Conservation (phyloP, 2,113 vertebrate genomes). For the Butorides virescens region DNA sequence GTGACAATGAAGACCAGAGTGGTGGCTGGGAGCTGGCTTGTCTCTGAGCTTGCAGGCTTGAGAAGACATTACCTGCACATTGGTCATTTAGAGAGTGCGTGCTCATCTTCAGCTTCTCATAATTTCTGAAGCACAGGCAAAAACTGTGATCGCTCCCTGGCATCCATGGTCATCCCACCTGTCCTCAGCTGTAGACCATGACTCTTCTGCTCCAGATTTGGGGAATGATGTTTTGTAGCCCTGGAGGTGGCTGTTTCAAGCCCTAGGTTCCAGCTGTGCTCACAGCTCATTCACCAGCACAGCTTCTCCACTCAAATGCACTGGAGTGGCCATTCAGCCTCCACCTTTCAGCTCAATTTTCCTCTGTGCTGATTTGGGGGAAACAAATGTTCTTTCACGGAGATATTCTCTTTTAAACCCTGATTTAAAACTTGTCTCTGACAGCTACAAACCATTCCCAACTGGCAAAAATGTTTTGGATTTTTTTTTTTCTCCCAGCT, state of each 20-base stretch:
- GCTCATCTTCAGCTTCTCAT: neutral
- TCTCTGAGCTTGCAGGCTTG: neutral
- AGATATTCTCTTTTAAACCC: neutral
- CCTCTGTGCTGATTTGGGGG: neutral
- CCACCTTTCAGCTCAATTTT: neutral
- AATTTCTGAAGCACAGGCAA: neutral
- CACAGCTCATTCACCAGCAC: neutral
- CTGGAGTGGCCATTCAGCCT: neutral
- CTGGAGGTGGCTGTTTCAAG: neutral
- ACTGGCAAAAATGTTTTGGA: neutral
- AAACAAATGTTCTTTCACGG: neutral
- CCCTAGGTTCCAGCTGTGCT: neutral
- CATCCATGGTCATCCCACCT: neutral
- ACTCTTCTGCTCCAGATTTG: neutral
- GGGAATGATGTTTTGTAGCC: neutral
- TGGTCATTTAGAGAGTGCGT: accelerated
- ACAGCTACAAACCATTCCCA: neutral
- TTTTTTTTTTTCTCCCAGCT: neutral
- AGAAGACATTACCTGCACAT: neutral
- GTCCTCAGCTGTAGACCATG: neutral
- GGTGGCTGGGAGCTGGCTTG: neutral
- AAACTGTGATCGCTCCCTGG: neutral
- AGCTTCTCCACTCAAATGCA: neutral
- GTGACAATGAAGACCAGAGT: neutral
- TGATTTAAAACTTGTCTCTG: neutral